Evolutionary conservation across 1,140 invertebrate species (phyloP).

Genomic region (Cryptotermes secundus): DNA sequence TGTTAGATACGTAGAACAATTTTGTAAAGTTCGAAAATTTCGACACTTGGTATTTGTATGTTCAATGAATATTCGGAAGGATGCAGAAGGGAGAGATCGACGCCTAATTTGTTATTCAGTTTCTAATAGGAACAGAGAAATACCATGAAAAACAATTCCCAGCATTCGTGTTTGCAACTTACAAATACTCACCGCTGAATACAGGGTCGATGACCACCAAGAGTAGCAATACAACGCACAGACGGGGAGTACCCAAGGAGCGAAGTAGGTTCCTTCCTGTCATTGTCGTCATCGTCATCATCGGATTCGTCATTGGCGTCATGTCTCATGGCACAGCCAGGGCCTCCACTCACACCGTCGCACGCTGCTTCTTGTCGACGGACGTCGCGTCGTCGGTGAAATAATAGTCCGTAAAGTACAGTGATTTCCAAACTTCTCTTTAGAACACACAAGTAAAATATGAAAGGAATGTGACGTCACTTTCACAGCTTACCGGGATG

Average conservation of each 20-base stretch:
- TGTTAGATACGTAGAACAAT: no score
- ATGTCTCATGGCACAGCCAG: conserved; percentile 18
- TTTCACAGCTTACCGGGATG: neutral
- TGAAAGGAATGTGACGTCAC: neutral
- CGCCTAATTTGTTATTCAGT: no score
- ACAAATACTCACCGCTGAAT: neutral
- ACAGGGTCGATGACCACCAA: neutral
- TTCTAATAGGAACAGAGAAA: no score
- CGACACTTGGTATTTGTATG: no score
- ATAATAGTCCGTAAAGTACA: neutral
- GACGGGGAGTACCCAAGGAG: neutral
- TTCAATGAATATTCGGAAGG: no score
- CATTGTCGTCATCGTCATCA: neutral
- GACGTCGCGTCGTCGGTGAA: neutral
- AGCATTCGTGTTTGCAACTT: no score
- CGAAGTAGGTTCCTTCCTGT: neutral
- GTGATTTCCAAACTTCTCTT: neutral
- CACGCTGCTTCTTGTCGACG: neutral
- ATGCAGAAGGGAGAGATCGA: no score
- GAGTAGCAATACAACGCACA: neutral
- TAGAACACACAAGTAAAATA: neutral
- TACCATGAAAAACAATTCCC: no score
- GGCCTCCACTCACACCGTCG: neutral
- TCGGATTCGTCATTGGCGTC: neutral
- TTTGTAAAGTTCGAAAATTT: no score